Evolutionary conservation across 1,140 invertebrate species (phyloP).

Genomic region (Trissolcus basalis): DNA sequence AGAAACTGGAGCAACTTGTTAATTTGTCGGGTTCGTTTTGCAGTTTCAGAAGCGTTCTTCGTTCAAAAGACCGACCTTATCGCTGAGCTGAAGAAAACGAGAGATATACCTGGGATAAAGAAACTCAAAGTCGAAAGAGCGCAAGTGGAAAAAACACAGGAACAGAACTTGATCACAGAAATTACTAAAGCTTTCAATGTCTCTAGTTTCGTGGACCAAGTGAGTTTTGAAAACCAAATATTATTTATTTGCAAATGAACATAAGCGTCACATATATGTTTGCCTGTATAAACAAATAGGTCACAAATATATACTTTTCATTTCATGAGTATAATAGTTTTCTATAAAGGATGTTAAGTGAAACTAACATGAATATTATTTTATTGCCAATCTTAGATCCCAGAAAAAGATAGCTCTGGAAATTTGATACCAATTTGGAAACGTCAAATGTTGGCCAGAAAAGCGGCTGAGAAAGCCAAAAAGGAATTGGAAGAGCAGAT

Average conservation of each 20-base stretch:
- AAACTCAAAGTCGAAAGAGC: conserved; percentile 92
- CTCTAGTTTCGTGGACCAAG: conserved; percentile 92
- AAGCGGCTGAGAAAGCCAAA: conserved; percentile 92
- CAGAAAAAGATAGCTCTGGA: conserved; percentile 90
- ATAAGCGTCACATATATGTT: too few relatives aligned
- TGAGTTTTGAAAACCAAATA: too few relatives aligned
- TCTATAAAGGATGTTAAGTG: too few relatives aligned
- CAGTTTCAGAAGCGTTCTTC: conserved; percentile 82
- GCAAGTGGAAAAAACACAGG: conserved; percentile 85
- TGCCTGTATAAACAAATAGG: too few relatives aligned
- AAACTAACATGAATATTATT: conserved; percentile 8
- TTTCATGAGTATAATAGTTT: too few relatives aligned
- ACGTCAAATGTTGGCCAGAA: conserved; percentile 94
- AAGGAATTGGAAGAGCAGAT: conserved; percentile 92
- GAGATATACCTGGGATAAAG: conserved; percentile 91
- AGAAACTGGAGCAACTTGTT: not conserved
- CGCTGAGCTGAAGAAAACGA: conserved; percentile 91
- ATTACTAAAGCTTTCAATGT: conserved; percentile 89
- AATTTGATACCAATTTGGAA: conserved; percentile 95
- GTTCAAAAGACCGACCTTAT: conserved; percentile 90
- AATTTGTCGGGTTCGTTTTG: not conserved
- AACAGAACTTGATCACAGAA: conserved; percentile 88
- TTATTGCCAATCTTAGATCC: conserved; percentile 81
- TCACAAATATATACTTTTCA: too few relatives aligned
- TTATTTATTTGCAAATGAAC: too few relatives aligned